Evolutionary conservation across 2,113 vertebrate genomes (phyloP).

Genomic region (Ifrita kowaldi): DNA sequence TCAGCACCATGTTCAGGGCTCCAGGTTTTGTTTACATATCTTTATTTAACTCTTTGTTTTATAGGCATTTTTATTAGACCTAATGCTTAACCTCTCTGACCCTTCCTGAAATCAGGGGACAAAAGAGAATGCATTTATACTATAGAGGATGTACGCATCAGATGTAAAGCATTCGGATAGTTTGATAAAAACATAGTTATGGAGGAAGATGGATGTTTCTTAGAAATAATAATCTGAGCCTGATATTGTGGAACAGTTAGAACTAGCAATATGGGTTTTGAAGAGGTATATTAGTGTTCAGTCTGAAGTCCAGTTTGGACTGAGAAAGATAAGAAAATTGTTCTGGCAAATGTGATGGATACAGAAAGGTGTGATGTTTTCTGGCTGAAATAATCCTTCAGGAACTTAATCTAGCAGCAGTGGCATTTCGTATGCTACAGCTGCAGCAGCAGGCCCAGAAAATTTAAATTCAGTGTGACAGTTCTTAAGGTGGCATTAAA

Average conservation of each 20-base stretch:
- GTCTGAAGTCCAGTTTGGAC: not conserved
- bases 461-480: not conserved
- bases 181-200: not conserved
- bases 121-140: not conserved
- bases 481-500: not conserved
- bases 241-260: not conserved
- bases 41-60: not conserved
- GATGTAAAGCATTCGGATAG: not conserved
- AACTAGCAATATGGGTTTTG: not conserved
- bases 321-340: not conserved
- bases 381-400: not conserved
- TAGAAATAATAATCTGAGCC: not conserved
- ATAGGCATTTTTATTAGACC: not conserved
- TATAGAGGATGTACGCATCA: not conserved
- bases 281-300: not conserved
- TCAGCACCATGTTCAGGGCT: not conserved
- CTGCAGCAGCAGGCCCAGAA: not conserved
- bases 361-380: not conserved
- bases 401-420: not conserved
- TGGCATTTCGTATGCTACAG: not conserved
- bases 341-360: not conserved
- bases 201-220: not conserved
- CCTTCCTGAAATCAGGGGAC: not conserved
- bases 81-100: not conserved
- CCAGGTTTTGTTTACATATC: not conserved